Percentiles rank a stretch among this genome's conserved stretches.
phyloP scores from a whole-genome alignment of 1,140 invertebrate species.

The Pogonognathellus flavescens region DNA sequence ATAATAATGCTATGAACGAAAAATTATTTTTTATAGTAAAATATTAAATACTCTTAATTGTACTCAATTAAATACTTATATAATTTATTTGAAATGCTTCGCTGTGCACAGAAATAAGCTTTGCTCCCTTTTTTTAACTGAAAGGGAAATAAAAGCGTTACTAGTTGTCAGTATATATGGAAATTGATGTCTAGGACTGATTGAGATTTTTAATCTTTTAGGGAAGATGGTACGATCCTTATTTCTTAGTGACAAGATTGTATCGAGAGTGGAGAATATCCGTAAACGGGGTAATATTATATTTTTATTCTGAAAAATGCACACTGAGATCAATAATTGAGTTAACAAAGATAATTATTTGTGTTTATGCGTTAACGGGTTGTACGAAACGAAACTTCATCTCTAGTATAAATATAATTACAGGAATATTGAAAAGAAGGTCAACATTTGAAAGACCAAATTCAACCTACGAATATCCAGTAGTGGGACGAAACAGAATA shows the following conservation, averaged over 20 bases:
- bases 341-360: too few relatives aligned
- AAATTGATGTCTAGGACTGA: too few relatives aligned
- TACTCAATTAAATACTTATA: too few relatives aligned
- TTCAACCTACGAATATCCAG: not conserved
- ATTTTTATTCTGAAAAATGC: not conserved
- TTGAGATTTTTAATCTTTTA: not conserved
- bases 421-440: constrained; percentile 2
- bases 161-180: too few relatives aligned
- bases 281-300: not conserved
- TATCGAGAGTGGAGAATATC: not conserved
- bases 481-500: not conserved
- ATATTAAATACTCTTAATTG: too few relatives aligned
- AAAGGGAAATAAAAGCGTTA: too few relatives aligned
- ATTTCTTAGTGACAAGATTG: not conserved
- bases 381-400: not conserved
- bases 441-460: constrained; percentile 22
- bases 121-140: too few relatives aligned
- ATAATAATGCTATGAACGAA: too few relatives aligned
- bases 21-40: too few relatives aligned
- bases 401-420: not conserved
- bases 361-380: too few relatives aligned
- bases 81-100: too few relatives aligned
- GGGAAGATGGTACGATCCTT: constrained; percentile 13
- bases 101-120: too few relatives aligned
- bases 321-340: not conserved